These are phyloP conservation scores for Cichladusa arquata DNA, from an alignment of 2,113 vertebrate species.

Conservation along the genomic window DNA sequence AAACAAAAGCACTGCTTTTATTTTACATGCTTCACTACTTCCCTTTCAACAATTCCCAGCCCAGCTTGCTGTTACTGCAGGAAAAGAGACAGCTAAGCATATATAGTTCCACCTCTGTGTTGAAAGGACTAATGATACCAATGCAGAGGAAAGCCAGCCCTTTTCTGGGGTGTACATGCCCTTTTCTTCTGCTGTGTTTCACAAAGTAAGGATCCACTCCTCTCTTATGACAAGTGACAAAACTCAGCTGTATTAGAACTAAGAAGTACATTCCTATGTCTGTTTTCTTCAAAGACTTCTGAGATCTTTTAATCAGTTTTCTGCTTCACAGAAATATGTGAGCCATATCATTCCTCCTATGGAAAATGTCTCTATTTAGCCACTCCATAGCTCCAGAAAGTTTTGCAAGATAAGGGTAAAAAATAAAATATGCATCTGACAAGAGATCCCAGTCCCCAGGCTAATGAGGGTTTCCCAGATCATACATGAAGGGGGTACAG, in stretches of 20 bases:
- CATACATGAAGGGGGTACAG: neutral
- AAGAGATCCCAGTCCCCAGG: neutral
- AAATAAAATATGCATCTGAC: neutral
- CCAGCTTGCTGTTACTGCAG: neutral
- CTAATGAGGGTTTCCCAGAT: neutral
- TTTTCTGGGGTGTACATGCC: neutral
- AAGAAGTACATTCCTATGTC: neutral
- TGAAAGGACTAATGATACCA: neutral
- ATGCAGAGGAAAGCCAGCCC: neutral
- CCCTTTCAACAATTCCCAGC: neutral
- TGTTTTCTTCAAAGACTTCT: neutral
- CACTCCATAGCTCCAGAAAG: neutral
- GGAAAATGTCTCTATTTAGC: neutral
- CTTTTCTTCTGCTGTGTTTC: neutral
- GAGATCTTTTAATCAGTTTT: neutral
- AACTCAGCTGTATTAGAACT: neutral
- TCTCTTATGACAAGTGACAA: neutral
- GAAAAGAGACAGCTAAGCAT: neutral
- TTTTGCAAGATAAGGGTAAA: neutral
- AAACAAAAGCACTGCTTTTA: conserved; percentile 17
- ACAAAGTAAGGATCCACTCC: neutral
- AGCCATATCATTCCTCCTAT: neutral
- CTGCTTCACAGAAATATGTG: neutral
- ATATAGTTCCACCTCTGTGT: neutral
- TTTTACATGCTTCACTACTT: neutral